Conservation (phyloP, 1,140 invertebrate species). For the Aphaenogaster floridana region DNA sequence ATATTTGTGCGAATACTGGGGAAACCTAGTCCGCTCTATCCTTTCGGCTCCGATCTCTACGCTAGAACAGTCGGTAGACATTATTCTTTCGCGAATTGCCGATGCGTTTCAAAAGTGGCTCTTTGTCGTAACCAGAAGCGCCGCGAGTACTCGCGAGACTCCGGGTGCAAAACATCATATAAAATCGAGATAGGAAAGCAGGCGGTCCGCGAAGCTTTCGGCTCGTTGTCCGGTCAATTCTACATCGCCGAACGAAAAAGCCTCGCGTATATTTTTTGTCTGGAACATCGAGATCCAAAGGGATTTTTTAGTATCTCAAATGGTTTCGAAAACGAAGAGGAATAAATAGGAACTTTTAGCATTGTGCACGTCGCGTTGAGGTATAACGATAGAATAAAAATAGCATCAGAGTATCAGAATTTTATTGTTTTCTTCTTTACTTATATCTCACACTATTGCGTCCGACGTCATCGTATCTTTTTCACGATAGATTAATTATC, state of each 20-base stretch:
- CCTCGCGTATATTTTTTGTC: background rate
- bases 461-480: background rate
- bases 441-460: background rate
- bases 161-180: slow-evolving; percentile 23
- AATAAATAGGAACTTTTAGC: background rate
- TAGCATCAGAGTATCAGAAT: background rate
- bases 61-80: slow-evolving; percentile 44
- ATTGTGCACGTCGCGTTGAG: background rate
- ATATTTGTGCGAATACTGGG: slow-evolving; percentile 61
- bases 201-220: slow-evolving; percentile 3
- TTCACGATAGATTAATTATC: background rate
- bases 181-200: slow-evolving; percentile 29
- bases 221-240: background rate
- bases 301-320: slow-evolving; percentile 2
- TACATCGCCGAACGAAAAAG: slow-evolving; percentile 5
- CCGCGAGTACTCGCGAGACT: background rate
- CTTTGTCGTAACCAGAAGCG: slow-evolving; percentile 61
- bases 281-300: background rate
- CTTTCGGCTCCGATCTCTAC: slow-evolving; percentile 37
- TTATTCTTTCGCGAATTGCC: slow-evolving; percentile 65
- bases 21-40: slow-evolving; percentile 16
- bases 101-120: slow-evolving; percentile 63
- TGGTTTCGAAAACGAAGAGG: background rate
- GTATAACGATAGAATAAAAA: background rate
- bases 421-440: background rate